A percentile compares a stretch with the other conserved stretches of the same genome.
phyloP scores from a whole-genome alignment of 2,113 vertebrate genomes.

The Podocnemis expansa region DNA sequence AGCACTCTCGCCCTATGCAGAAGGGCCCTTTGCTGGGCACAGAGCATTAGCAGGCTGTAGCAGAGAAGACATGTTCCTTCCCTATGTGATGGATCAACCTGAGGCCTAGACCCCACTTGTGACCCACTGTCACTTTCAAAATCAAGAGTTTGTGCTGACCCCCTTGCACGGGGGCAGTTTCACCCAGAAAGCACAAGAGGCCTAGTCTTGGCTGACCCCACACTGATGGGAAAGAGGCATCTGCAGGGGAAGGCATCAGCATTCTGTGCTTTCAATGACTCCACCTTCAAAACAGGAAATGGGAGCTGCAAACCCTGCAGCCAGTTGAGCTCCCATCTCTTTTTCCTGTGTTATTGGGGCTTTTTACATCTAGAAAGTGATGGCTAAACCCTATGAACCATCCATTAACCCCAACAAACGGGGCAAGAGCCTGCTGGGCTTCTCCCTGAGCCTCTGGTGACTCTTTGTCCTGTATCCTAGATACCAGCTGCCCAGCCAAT shows the following conservation, averaged over 20 bases:
- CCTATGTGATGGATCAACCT: not conserved
- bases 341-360: too few relatives aligned
- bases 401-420: not conserved
- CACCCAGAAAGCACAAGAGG: not conserved
- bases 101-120: not conserved
- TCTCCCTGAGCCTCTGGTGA: not conserved
- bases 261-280: not conserved
- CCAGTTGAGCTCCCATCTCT: too few relatives aligned
- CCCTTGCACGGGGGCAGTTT: too few relatives aligned
- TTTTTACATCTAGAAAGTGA: too few relatives aligned
- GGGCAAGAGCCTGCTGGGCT: not conserved
- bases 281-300: not conserved
- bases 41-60: not conserved
- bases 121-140: not conserved
- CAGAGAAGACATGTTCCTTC: not conserved
- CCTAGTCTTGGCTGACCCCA: not conserved
- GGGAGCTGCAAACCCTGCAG: too few relatives aligned
- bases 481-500: slow-evolving; percentile 67
- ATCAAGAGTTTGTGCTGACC: not conserved
- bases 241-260: not conserved
- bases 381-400: too few relatives aligned
- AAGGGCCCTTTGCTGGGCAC: not conserved
- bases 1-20: not conserved
- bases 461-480: slow-evolving; percentile 7
- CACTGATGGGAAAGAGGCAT: not conserved